A percentile compares a stretch with the other conserved stretches of the same genome.
These are phyloP conservation scores for Hemaris fuciformis DNA, from an alignment of 2,888 invertebrate genomes.

Conservation along the genomic window DNA sequence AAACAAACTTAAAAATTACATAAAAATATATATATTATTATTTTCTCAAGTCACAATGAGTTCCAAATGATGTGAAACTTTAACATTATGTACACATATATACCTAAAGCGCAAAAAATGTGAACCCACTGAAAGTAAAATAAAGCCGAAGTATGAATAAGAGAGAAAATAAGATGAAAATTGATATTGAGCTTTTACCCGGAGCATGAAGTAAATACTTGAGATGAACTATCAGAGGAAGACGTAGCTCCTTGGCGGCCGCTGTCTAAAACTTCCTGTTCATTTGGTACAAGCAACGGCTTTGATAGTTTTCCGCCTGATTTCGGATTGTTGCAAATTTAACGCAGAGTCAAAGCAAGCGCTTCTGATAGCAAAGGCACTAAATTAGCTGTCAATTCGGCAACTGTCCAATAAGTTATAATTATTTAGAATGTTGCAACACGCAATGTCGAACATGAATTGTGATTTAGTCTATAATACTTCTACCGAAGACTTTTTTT, in stretches of 20 bases:
- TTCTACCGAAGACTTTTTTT: too few species aligned
- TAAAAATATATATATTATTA: too few species aligned
- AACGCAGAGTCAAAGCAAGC: constrained; percentile 60
- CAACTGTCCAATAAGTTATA: constrained; percentile 21
- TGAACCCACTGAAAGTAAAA: background rate
- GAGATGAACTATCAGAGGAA: constrained; percentile 37
- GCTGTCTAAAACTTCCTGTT: constrained; percentile 59
- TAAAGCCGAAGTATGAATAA: background rate
- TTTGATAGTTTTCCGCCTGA: constrained; percentile 68
- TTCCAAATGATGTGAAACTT: background rate
- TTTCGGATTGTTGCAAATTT: constrained; percentile 70
- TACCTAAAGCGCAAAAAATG: background rate
- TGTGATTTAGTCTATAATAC: constrained; percentile 19
- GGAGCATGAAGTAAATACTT: constrained; percentile 31
- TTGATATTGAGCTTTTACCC: constrained; percentile 25
- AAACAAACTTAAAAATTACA: too few species aligned
- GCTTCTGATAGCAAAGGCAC: constrained; percentile 57
- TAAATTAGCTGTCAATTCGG: constrained; percentile 22
- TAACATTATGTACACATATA: too few species aligned
- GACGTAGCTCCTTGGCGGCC: constrained; percentile 44
- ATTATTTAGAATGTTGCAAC: constrained; percentile 23
- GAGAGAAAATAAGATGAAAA: too few species aligned
- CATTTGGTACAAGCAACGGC: constrained; percentile 46
- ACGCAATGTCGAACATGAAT: constrained; percentile 3
- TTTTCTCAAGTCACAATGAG: too few species aligned